Conservation (phyloP, 2,797 vertebrate genomes). For the Mionectes olivaceus region DNA sequence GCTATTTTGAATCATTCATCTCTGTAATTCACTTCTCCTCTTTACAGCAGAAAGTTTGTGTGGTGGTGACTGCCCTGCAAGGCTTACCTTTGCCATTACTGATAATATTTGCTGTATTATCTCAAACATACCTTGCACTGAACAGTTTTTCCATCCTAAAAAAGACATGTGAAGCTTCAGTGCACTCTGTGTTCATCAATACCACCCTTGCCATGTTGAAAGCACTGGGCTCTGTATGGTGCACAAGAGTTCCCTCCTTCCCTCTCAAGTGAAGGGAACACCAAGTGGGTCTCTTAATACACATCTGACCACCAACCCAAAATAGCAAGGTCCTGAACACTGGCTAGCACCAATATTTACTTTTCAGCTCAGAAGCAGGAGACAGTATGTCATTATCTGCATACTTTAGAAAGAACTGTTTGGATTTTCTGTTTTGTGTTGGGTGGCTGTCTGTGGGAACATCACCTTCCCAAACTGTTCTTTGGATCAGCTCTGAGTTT, state of each 20-base stretch:
- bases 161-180: neutral
- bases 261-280: neutral
- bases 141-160: neutral
- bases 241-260: neutral
- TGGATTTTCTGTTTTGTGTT: neutral
- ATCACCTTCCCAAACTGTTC: neutral
- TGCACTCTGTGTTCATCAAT: neutral
- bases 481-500: neutral
- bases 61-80: neutral
- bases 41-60: neutral
- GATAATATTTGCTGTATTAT: neutral
- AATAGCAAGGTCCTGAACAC: neutral
- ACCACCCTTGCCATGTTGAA: neutral
- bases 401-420: neutral
- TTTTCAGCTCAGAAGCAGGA: neutral
- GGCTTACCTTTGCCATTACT: neutral
- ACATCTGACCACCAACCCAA: neutral
- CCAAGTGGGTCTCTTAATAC: neutral
- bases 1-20: neutral
- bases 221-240: neutral
- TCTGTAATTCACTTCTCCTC: neutral
- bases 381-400: neutral
- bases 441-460: neutral
- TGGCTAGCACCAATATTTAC: neutral
- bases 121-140: neutral